These are phyloP conservation scores for Dioctria linearis DNA, from an alignment of 2,888 invertebrate genomes.

Conservation along the genomic window DNA sequence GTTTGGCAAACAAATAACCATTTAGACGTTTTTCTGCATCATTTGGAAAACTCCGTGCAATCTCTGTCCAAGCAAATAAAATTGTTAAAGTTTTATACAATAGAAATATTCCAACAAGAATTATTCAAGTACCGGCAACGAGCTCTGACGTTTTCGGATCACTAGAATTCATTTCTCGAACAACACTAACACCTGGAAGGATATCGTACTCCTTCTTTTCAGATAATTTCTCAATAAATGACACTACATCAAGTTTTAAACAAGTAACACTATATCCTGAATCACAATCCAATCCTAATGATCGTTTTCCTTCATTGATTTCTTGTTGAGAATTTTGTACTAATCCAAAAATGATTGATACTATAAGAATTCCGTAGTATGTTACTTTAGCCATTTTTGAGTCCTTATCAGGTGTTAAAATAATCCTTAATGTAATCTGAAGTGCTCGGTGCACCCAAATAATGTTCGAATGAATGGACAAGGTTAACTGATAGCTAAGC, in stretches of 20 bases:
- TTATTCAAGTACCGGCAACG: constrained; percentile 73
- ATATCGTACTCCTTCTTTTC: constrained; percentile 78
- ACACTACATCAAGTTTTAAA: constrained; percentile 83
- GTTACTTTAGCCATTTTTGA: constrained; percentile 8
- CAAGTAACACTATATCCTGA: constrained; percentile 80
- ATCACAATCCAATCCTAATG: constrained; percentile 69
- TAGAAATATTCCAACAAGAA: constrained; percentile 31
- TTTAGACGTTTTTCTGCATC: constrained; percentile 84
- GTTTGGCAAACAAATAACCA: constrained; percentile 80
- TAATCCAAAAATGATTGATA: constrained; percentile 8
- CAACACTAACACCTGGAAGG: constrained; percentile 82
- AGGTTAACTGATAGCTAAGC: constrained; percentile 49
- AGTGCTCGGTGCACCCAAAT: neutral
- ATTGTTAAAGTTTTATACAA: neutral
- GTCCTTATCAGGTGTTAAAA: neutral
- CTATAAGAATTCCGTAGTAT: neutral
- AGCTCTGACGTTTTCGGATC: constrained; percentile 77
- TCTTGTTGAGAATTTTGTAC: constrained; percentile 6
- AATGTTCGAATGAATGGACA: constrained; percentile 36
- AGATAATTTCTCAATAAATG: constrained; percentile 82
- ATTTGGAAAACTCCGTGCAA: constrained; percentile 82
- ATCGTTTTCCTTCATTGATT: constrained; percentile 46
- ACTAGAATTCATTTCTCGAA: constrained; percentile 77
- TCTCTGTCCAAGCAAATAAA: constrained; percentile 70
- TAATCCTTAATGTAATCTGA: constrained; percentile 1